phyloP scores from a whole-genome alignment of 2,113 vertebrate genomes.

The Tinamus guttatus region DNA sequence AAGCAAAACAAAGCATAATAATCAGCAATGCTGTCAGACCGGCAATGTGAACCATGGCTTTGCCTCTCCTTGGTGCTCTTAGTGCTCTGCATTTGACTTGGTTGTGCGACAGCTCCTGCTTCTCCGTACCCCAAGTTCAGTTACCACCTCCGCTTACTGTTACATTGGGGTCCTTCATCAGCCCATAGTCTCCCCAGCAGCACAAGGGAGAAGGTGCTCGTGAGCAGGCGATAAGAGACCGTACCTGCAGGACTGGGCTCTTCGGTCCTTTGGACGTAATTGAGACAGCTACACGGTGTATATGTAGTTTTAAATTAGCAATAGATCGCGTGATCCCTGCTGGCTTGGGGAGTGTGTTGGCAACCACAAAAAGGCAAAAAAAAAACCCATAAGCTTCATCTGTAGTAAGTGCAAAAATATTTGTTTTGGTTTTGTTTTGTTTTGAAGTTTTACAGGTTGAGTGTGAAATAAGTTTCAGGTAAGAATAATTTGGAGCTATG shows the following conservation, averaged over 20 bases:
- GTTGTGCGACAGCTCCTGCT: neutral
- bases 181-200: too few species aligned
- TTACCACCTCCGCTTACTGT: neutral
- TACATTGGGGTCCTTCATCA: neutral
- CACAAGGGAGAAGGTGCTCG: fast-evolving
- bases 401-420: neutral
- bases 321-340: too few species aligned
- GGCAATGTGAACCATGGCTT: neutral
- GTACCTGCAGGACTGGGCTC: neutral
- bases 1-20: neutral
- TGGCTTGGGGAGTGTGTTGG: neutral
- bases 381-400: neutral
- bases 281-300: neutral
- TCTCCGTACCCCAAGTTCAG: neutral
- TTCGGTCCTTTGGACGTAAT: fast-evolving
- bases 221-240: too few species aligned
- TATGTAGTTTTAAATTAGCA: neutral
- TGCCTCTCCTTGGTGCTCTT: neutral
- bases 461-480: too few species aligned
- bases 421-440: neutral
- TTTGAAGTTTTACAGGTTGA: neutral
- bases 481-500: neutral
- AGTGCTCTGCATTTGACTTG: neutral
- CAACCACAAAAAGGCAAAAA: neutral
- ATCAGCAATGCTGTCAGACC: neutral